Evolutionary conservation across 2,888 invertebrate species (phyloP), one percentile per base, ranked within the genome.

Genomic region (Liodrosophila aerea): DNA sequence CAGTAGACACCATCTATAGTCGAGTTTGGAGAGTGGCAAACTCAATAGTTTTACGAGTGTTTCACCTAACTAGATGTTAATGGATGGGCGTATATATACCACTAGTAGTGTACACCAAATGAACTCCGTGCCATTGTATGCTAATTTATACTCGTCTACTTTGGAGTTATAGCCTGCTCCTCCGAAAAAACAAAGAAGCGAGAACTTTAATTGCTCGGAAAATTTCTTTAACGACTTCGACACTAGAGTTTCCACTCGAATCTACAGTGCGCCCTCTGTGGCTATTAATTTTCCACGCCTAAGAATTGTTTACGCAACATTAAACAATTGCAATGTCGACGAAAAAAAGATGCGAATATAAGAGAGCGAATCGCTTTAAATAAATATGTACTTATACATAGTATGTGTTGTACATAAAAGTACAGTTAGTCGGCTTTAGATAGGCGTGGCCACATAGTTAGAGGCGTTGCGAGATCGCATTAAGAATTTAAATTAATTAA

Each of bases 401-500:
- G 33, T 4, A 12, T 9, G 9, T 9, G 30, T 30, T 30, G n/a
- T n/a, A 15, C 16, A 27, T 44, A 27, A 30, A 45, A 39, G 37
- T 36, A 31, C 22, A 27, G 11, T 33, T 52, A 12, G 45, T 27
- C 18, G 41, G 62, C 33, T 34, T 45, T 37, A 18, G 22, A 8
- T 3, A 39, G 54, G 49, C 58, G 37, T 41, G 64, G 53, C 49
- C 56, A 62, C 60, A 56, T 58, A 57, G 54, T 76, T 64, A 50
- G 64, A 34, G 66, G 59, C 54, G 46, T 39, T 60, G 68, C 59
- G 58, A 75, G 82, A 80, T 77, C 80, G 69, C 83, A 80, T 81
- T 83, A 80, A 82, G 77, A 77, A 81, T 81, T 80, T 76, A 82
- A 81, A 81, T 83, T 83, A 82, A 82, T 82, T 83, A 83, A 83